These are phyloP conservation scores for Ictidomys tridecemlineatus DNA, from an alignment of 2,113 vertebrate species.

Conservation along the genomic window DNA sequence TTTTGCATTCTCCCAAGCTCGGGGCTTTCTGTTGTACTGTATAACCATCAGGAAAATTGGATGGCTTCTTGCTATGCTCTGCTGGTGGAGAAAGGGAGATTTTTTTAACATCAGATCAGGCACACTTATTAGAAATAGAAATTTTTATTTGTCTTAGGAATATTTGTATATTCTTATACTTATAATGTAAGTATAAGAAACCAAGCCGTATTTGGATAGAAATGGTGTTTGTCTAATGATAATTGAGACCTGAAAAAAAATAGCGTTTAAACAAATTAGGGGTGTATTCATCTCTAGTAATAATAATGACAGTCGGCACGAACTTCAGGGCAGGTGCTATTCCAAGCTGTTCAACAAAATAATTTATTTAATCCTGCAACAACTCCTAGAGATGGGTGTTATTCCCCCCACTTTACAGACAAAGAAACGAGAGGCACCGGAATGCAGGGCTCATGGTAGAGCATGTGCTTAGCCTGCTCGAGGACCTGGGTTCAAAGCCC, in stretches of 20 bases:
- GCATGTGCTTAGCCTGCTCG: rapidly evolving
- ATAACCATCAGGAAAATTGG: neutral
- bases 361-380: neutral
- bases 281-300: neutral
- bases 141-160: neutral
- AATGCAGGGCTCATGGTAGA: neutral
- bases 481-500: neutral
- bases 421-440: neutral
- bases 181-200: constrained; percentile 2
- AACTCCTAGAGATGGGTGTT: neutral
- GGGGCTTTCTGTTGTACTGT: neutral
- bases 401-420: neutral
- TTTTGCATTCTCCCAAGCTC: neutral
- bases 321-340: neutral
- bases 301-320: neutral
- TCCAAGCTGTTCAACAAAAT: neutral
- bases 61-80: neutral
- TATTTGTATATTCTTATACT: neutral
- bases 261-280: neutral
- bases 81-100: neutral
- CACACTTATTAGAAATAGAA: constrained; percentile 30
- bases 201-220: neutral
- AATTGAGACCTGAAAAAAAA: constrained; percentile 36
- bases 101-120: constrained; percentile 8
- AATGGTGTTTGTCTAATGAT: neutral